Evolutionary conservation across 2,888 invertebrate species (phyloP), one percentile per base, ranked within the genome.

Genomic region (Hydroisotoma schaefferi): DNA sequence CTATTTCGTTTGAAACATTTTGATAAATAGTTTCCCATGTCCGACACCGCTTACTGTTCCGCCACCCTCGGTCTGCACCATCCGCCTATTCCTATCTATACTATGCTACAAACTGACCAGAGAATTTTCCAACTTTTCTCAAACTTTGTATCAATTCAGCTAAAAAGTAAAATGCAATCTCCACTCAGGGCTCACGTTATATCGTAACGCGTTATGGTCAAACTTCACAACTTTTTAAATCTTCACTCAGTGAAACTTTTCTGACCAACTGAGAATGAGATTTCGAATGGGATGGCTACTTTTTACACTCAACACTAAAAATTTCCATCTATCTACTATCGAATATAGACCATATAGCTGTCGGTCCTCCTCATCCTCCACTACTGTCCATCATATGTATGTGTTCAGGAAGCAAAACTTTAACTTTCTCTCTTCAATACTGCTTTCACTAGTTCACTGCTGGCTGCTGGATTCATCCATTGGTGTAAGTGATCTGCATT

Each of bases 1-100:
- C 48, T 48, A 48, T 48, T 48, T 48, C 48, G 27, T 48, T 28
- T 22, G 37, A 53, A 40, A 40, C 53, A 53, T 40, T 49, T 28
- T 53, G 53, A 53, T 53, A 53, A 53, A 53, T 53, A 53, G 53
- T 53, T 38, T 33, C 37, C 27, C 53, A 33, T 53, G 53, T 40
- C 53, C 53, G 43, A 23, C 46, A n/a, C n/a, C n/a, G n/a, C 46
- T 18, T 46, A 46, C 46, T 46, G 46, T 23, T 15, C 46, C 3
- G n/a, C n/a, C n/a, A n/a, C n/a, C n/a, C n/a, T n/a, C n/a, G n/a
- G n/a, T n/a, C n/a, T n/a, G n/a, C n/a, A n/a, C 47, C 47, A 47
- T 47, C 10, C 33, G 8, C 33, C 47, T 26, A 47, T 23, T 6
- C 47, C 20, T 43, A n/a, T n/a, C n/a, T n/a, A n/a, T 33, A 12